Conservation (phyloP, 2,797 vertebrate genomes). For the Gadopsis marmoratus region DNA sequence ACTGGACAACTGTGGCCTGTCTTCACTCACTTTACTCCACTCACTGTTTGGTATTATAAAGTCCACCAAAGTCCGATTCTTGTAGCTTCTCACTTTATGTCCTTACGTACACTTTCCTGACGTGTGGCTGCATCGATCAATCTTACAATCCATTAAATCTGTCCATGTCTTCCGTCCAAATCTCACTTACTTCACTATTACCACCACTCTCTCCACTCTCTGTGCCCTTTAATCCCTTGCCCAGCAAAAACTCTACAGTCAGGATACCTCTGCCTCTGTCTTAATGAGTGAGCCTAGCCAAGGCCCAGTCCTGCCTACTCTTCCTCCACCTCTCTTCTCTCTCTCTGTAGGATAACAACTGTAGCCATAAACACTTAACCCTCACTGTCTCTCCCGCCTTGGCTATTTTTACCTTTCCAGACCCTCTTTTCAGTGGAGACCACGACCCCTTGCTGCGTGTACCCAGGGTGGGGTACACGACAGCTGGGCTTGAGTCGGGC, state of each 20-base stretch:
- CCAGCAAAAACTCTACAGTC: constrained; percentile 6
- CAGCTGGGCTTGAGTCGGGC: constrained; percentile 66
- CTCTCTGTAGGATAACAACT: constrained; percentile 70
- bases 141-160: constrained; percentile 34
- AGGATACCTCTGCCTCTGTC: background rate
- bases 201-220: constrained; percentile 11
- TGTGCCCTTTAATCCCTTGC: background rate
- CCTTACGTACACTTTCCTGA: constrained; percentile 21
- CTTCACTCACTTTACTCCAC: constrained; percentile 16
- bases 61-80: constrained; percentile 14
- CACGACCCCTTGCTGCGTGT: constrained; percentile 45
- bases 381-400: constrained; percentile 46
- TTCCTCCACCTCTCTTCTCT: constrained; percentile 39
- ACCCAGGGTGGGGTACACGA: constrained; percentile 51
- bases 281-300: constrained; percentile 23
- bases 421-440: constrained; percentile 40
- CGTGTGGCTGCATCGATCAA: constrained; percentile 10
- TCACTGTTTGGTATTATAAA: background rate
- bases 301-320: constrained; percentile 46
- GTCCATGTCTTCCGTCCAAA: constrained; percentile 19
- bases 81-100: constrained; percentile 31
- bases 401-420: constrained; percentile 78
- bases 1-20: background rate
- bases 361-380: constrained; percentile 69
- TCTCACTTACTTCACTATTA: constrained; percentile 22